Conservation (phyloP, 2,888 invertebrate genomes). For the Arctia plantaginis region DNA sequence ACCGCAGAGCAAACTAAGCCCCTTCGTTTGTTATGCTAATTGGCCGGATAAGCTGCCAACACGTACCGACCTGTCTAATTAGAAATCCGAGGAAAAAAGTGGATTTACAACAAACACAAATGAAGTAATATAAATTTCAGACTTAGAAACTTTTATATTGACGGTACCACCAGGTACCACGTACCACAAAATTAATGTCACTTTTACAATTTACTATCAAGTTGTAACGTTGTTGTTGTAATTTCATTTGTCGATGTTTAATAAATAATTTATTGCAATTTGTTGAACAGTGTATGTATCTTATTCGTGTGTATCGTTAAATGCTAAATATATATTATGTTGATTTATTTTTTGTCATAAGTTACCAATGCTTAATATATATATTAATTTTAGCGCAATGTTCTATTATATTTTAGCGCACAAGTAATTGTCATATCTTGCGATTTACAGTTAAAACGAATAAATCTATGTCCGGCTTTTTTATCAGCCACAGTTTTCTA, state of each 20-base stretch:
- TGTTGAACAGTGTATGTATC: constrained; percentile 16
- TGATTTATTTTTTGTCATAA: not conserved
- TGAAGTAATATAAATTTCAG: constrained; percentile 32
- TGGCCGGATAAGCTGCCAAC: constrained; percentile 70
- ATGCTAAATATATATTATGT: not conserved
- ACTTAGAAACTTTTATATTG: constrained; percentile 26
- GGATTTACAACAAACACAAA: constrained; percentile 47
- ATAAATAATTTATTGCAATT: constrained; percentile 15
- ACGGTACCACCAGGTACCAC: constrained; percentile 51
- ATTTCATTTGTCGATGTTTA: constrained; percentile 19
- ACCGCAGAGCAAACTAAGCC: constrained; percentile 62
- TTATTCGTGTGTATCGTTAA: too few species aligned
- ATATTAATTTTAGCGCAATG: too few species aligned
- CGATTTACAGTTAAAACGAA: too few species aligned
- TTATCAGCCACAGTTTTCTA: too few species aligned
- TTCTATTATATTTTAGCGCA: too few species aligned
- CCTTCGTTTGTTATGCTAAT: constrained; percentile 76
- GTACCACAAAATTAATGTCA: constrained; percentile 29
- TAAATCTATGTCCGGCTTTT: too few species aligned
- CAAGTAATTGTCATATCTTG: too few species aligned
- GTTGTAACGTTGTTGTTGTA: constrained; percentile 26
- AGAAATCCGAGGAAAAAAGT: constrained; percentile 59
- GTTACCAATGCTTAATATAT: too few species aligned
- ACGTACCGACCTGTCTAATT: constrained; percentile 62
- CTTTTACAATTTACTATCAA: constrained; percentile 37